Evolutionary conservation across 2,888 invertebrate genomes (phyloP), one percentile per base, ranked within the genome.

Genomic region (Caenorhabditis angaria): DNA sequence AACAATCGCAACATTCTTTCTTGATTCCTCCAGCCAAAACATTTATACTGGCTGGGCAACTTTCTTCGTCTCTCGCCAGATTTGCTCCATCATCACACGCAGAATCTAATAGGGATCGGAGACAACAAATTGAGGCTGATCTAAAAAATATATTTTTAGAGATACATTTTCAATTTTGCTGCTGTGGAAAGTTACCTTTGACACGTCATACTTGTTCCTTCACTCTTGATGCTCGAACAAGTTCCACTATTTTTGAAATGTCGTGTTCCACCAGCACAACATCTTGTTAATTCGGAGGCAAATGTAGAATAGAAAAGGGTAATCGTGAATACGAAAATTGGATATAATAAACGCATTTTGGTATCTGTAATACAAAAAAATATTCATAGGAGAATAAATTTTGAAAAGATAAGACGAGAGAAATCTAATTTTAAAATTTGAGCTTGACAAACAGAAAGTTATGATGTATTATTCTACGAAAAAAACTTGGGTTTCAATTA

Each of bases 1-100:
- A 87, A 61, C 87, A 87, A 56, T 87, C 87, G 65, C 87, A 87
- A 59, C 87, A 87, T 67, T 87, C 87, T 67, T 82, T 84, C 25
- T 77, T 77, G 22, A 87, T 56, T 32, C 85, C 86, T 6, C 85
- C 86, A 27, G 85, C 86, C 25, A 87, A 67, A 5, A 77, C 70
- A 64, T 85, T 82, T 27, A 84, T 80, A 28, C 74, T 75, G 20
- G 73, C 62, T 3, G 80, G 76, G 62, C 79, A 81, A 18, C 77
- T 69, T 20, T 80, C 81, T 25, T 81, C 77, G 27, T 70, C 63
- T 20, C 69, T 54, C 14, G 82, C 83, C 22, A 70, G 57, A 10
- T 72, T 63, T 0, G 80, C 73, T 47, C 80, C 84, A 28, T 71
- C 75, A 55, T 77, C 77, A 66, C 87, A 87, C 6, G 84, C 74